Percentiles rank a stretch among this genome's conserved stretches.
These are phyloP conservation scores for Lymantria dispar DNA, from an alignment of 2,888 invertebrate species.

Conservation along the genomic window DNA sequence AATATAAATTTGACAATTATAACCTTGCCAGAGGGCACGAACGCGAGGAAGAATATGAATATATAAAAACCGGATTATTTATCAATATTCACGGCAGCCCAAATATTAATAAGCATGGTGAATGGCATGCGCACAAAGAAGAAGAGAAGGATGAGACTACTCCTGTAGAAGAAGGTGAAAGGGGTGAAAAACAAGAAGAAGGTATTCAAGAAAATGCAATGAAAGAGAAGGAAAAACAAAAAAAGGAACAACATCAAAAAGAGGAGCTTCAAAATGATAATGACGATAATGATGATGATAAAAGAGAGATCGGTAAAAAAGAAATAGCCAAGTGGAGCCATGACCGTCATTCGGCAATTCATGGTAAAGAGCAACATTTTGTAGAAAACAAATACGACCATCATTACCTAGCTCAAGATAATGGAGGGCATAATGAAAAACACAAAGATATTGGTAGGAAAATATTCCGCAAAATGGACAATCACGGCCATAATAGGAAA, in stretches of 20 bases:
- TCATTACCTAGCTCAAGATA: not conserved
- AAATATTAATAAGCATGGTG: too few species aligned
- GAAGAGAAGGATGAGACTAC: too few species aligned
- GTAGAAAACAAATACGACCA: not conserved
- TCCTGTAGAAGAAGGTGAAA: slow-evolving; percentile 2
- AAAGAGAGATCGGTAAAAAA: slow-evolving; percentile 5
- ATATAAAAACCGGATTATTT: not conserved
- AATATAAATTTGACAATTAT: slow-evolving; percentile 3
- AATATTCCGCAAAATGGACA: not conserved
- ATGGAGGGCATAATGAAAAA: slow-evolving; percentile 1
- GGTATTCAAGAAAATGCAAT: slow-evolving; percentile 5
- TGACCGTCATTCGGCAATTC: slow-evolving; percentile 14
- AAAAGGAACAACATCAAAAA: not conserved
- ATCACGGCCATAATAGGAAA: not conserved
- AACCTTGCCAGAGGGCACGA: slow-evolving; percentile 6
- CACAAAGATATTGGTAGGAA: not conserved
- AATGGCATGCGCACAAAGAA: too few species aligned
- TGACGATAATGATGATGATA: slow-evolving; percentile 9
- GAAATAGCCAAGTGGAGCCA: slow-evolving; percentile 20
- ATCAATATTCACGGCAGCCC: too few species aligned
- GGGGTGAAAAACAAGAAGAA: not conserved
- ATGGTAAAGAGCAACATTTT: slow-evolving; percentile 1
- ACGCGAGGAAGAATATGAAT: not conserved
- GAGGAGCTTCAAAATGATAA: slow-evolving; percentile 4
- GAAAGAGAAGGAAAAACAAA: not conserved